These are phyloP conservation scores for Platypus cylindrus DNA, from an alignment of 2,888 invertebrate species.

Conservation along the genomic window DNA sequence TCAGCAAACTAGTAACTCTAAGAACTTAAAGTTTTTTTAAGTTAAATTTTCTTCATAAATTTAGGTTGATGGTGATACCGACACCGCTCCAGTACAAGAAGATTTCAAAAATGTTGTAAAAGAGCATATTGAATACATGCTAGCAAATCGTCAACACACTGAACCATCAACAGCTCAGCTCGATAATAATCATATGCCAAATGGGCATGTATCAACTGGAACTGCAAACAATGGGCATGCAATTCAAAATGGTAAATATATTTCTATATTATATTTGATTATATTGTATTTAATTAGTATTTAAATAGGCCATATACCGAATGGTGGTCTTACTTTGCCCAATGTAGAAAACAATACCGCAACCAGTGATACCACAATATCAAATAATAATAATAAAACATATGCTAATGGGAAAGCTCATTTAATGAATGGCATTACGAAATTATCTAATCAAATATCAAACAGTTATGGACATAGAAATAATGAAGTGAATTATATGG, in stretches of 20 bases:
- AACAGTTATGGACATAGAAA: conserved; percentile 14
- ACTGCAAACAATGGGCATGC: conserved; percentile 21
- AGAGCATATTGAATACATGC: conserved; percentile 53
- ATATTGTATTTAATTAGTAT: conserved; percentile 1
- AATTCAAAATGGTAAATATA: conserved; percentile 13
- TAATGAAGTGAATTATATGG: conserved; percentile 27
- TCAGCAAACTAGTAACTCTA: too few species aligned
- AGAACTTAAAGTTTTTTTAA: not conserved
- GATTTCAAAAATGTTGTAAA: conserved; percentile 61
- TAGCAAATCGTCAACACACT: conserved; percentile 19
- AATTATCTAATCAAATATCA: conserved; percentile 6
- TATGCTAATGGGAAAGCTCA: conserved; percentile 19
- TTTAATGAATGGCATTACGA: conserved; percentile 7
- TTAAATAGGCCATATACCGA: conserved; percentile 20
- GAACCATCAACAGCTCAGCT: conserved; percentile 16
- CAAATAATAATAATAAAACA: conserved; percentile 14
- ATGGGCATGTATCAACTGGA: conserved; percentile 16
- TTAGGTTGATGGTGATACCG: conserved; percentile 79
- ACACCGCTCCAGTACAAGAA: conserved; percentile 60
- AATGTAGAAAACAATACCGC: conserved; percentile 28
- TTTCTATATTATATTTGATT: too few species aligned
- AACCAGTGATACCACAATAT: conserved; percentile 29
- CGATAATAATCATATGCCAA: conserved; percentile 21
- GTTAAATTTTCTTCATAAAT: too few species aligned
- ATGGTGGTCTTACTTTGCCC: conserved; percentile 24